These are phyloP conservation scores for Aix galericulata DNA, from an alignment of 2,113 vertebrate genomes.

Conservation along the genomic window DNA sequence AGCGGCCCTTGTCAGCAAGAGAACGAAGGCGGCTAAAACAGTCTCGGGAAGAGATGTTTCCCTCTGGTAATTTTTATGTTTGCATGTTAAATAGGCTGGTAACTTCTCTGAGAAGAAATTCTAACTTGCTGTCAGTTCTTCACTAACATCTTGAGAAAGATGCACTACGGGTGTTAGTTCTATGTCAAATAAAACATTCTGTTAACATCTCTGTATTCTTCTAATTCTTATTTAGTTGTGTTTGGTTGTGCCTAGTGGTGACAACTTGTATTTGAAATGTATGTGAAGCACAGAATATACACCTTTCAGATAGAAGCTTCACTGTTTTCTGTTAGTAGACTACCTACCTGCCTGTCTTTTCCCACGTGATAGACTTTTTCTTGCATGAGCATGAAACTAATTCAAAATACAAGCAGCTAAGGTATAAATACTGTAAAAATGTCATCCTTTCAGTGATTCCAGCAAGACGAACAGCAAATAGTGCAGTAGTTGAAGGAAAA, in stretches of 20 bases:
- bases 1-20: slow-evolving; percentile 90
- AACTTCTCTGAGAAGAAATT: background rate
- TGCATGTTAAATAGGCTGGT: background rate
- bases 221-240: background rate
- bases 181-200: background rate
- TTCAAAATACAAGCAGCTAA: background rate
- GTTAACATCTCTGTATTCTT: background rate
- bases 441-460: slow-evolving; percentile 68
- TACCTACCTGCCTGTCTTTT: background rate
- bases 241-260: background rate
- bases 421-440: slow-evolving; percentile 42
- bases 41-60: slow-evolving; percentile 79
- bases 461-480: slow-evolving; percentile 74
- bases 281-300: background rate
- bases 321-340: background rate
- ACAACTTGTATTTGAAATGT: background rate
- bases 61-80: slow-evolving; percentile 76
- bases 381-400: background rate
- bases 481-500: slow-evolving; percentile 65
- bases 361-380: background rate
- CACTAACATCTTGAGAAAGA: background rate
- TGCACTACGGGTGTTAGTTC: background rate
- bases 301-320: background rate
- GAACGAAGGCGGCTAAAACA: slow-evolving; percentile 93
- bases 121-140: background rate